These are phyloP conservation scores for Luperina nickerlii DNA, from an alignment of 2,888 invertebrate species.

Conservation along the genomic window DNA sequence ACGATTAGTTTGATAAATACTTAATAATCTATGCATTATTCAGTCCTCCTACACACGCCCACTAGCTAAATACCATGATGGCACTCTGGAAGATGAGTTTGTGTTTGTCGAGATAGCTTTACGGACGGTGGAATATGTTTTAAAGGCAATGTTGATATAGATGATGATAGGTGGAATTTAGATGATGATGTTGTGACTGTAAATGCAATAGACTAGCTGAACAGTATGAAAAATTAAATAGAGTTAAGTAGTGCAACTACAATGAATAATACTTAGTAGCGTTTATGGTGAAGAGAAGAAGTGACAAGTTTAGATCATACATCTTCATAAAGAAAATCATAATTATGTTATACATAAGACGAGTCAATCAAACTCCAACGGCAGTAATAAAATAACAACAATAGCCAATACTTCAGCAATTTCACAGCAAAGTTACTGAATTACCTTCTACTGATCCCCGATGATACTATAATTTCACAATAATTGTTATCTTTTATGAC, in stretches of 20 bases:
- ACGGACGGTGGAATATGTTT: neutral
- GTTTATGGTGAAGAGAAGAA: neutral
- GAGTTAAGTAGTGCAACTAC: neutral
- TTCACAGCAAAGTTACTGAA: neutral
- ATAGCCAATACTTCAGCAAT: neutral
- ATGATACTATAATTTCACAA: neutral
- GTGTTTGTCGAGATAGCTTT: constrained; percentile 25
- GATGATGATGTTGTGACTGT: neutral
- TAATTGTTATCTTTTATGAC: constrained; percentile 34
- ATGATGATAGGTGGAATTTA: neutral
- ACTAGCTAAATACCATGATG: constrained; percentile 44
- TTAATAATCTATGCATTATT: constrained; percentile 60
- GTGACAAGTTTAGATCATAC: neutral
- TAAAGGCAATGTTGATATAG: neutral
- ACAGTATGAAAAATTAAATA: neutral
- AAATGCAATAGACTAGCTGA: neutral
- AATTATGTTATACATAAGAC: neutral
- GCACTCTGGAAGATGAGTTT: constrained; percentile 28
- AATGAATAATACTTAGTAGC: neutral
- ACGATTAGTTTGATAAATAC: constrained; percentile 64
- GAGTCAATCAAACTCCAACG: neutral
- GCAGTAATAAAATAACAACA: constrained; percentile 1
- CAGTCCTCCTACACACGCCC: constrained; percentile 63
- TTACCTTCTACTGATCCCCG: neutral
- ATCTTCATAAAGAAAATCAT: neutral